Conservation (phyloP, 2,113 vertebrate species). For the Parotia lawesii region DNA sequence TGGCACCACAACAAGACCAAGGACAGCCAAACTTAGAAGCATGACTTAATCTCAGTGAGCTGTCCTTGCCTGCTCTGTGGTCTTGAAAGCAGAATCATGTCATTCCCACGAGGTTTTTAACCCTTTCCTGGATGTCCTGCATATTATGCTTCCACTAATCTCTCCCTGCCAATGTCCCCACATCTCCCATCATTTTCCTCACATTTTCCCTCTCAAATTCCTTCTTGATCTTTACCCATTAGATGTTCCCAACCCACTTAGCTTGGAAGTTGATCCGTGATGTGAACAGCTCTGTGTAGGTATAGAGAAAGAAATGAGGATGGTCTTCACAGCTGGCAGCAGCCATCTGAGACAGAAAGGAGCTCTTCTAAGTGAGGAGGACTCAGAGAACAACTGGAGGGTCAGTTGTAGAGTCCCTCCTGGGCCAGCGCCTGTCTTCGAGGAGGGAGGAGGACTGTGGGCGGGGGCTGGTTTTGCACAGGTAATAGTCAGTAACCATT, state of each 20-base stretch:
- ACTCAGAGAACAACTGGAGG: not conserved
- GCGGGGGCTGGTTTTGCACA: not conserved
- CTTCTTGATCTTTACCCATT: not conserved
- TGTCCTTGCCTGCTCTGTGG: slow-evolving; percentile 15
- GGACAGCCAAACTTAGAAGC: slow-evolving; percentile 47
- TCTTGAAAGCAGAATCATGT: slow-evolving; percentile 27
- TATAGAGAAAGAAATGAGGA: not conserved
- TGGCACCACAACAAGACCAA: not conserved
- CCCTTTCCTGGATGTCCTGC: not conserved
- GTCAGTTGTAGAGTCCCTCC: not conserved
- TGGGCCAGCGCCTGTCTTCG: not conserved
- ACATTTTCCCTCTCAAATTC: not conserved
- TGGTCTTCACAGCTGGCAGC: not conserved
- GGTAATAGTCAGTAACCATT: not conserved
- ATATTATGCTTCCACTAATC: not conserved
- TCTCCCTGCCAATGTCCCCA: not conserved
- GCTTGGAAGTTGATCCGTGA: not conserved
- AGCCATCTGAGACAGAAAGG: not conserved
- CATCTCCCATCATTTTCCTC: not conserved
- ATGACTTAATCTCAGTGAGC: slow-evolving; percentile 48
- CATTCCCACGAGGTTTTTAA: not conserved
- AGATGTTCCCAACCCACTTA: not conserved
- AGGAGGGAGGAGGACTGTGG: not conserved
- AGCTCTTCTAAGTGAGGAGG: not conserved
- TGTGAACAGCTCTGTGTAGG: not conserved